A percentile compares a stretch with the other conserved stretches of the same genome.
Conservation (phyloP, 1,140 invertebrate species). For the Amphibalanus amphitrite region DNA sequence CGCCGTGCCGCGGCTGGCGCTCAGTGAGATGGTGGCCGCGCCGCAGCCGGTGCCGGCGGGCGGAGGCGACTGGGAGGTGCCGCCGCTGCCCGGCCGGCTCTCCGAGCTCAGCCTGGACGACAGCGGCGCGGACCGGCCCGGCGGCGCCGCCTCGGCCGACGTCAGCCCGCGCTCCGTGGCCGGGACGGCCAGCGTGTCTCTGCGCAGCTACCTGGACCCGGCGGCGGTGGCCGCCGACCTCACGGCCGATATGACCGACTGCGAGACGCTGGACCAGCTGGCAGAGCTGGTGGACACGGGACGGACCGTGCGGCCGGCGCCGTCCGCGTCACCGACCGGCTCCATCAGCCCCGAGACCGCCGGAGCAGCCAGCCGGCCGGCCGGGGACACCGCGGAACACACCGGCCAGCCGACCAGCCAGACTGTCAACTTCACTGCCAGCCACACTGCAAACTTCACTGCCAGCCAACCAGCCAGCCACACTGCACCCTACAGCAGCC, state of each 20-base stretch:
- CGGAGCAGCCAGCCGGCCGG: no score
- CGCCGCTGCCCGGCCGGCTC: no score
- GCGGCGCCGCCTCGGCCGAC: not conserved
- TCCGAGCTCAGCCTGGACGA: not conserved
- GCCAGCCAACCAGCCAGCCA: no score
- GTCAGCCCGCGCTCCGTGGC: not conserved
- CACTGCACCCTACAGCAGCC: not conserved
- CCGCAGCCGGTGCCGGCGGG: not conserved
- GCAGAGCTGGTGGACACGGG: no score
- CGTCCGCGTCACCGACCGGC: no score
- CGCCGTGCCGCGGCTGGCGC: not conserved
- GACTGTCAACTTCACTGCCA: no score
- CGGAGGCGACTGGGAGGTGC: no score
- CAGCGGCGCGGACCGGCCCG: not conserved
- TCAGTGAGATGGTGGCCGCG: not conserved
- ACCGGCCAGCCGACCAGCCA: no score
- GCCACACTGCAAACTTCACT: no score
- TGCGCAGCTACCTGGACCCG: not conserved
- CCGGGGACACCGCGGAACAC: no score
- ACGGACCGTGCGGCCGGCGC: no score
- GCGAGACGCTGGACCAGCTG: not conserved
- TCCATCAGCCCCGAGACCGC: no score
- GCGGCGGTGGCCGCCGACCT: not conserved
- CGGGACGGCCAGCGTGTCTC: not conserved
- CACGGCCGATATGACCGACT: not conserved